Base-by-base conservation (phyloP, 2,888 invertebrate species). In the Lottia scabra region DNA sequence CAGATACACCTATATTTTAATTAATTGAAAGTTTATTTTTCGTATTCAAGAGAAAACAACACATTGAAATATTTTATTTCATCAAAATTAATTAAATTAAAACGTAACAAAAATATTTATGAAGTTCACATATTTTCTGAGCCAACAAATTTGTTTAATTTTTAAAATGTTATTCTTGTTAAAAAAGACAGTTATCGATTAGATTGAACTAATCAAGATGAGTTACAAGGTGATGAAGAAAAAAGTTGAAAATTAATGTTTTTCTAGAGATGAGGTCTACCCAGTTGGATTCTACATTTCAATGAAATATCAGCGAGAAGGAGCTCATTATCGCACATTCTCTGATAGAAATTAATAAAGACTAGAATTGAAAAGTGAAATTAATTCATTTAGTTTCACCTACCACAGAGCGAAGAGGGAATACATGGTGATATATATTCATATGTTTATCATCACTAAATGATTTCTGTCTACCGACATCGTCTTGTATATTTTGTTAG, bases 381-480 rank as follows among this genome's bases (percentile, higher is more conserved):
- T 56, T 56, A 56, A 56, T 56, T 56, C 56, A 56, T 56, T 56
- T 56, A 19, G 56, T 56, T n/a, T 56, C n/a, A 56, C 56, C 56
- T 56, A 56, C 56, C 56, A 56, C 56, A 56, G 56, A 10, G 56
- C n/a, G 56, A 10, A 56, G 56, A 19, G 56, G 30, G 56, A n/a
- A 56, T 19, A 56, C 56, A 56, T n/a, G 56, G 56, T 56, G 56
- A 56, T 56, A 19, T 56, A 56, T 56, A 19, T 56, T 56, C 19
- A 56, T 56, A 19, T 56, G 56, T 56, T 56, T 56, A 56, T 19
- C n/a, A 56, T 56, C 56, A 56, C 19, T 56, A 56, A 19, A 56
- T 30, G 30, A 30, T 30, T 30, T 30, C 30, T 30, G 30, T 30
- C 30, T 30, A 30, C 30, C 2, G 30, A 30, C 30, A 30, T 30